These are phyloP conservation scores for Conops quadrifasciatus DNA, from an alignment of 2,888 invertebrate genomes.

Conservation along the genomic window DNA sequence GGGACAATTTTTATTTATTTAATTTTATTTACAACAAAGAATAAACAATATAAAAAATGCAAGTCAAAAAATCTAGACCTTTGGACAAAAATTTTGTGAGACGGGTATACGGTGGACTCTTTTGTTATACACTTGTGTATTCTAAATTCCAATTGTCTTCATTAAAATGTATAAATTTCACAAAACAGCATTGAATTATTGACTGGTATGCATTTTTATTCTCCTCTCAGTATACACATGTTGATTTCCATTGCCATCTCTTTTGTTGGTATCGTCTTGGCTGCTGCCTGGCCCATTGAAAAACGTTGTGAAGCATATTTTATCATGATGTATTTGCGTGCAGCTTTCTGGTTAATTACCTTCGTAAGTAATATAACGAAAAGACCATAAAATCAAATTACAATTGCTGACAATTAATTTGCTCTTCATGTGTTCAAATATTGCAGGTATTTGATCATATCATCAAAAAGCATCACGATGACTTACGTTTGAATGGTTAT, in stretches of 20 bases:
- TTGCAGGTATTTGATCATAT: conserved; percentile 70
- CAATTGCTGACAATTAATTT: conserved; percentile 12
- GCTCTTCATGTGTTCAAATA: too few relatives aligned
- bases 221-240: conserved; percentile 55
- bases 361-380: conserved; percentile 63
- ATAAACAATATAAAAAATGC: too few relatives aligned
- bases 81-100: too few relatives aligned
- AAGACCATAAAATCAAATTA: background rate
- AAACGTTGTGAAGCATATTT: conserved; percentile 70
- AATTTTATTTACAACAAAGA: too few relatives aligned
- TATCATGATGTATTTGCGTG: conserved; percentile 69
- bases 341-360: conserved; percentile 69
- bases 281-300: conserved; percentile 54
- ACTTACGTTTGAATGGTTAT: conserved; percentile 72
- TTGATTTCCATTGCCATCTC: conserved; percentile 61
- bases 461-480: conserved; percentile 70
- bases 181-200: background rate
- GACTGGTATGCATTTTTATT: background rate
- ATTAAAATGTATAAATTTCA: background rate
- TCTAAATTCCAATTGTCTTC: too few relatives aligned
- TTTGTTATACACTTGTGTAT: too few relatives aligned
- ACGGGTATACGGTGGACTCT: too few relatives aligned
- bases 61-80: too few relatives aligned
- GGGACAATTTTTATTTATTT: too few relatives aligned
- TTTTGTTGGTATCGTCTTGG: conserved; percentile 57